Evolutionary conservation across 2,888 invertebrate genomes (phyloP), one percentile per base, ranked within the genome.

Genomic region (Criorhina ranunculi): DNA sequence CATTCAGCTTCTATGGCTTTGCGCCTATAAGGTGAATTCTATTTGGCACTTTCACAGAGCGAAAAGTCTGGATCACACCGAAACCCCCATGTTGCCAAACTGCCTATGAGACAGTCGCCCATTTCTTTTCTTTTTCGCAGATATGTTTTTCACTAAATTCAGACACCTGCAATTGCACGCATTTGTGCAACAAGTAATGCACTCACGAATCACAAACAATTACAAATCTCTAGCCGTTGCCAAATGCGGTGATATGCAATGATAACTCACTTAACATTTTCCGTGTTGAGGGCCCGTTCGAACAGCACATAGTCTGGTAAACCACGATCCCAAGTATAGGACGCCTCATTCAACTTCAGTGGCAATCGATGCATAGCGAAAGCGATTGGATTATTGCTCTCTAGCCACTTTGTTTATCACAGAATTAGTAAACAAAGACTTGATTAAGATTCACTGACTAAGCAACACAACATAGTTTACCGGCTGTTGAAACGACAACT

Each of bases 281-380:
- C 44, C 2, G 15, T 15, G 55, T 75, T 75, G 55, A 75, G 55
- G n/a, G 75, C 75, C 35, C 8, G 44, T 46, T 64, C 55, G 11
- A 75, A 55, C 24, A 75, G 35, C 53, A 57, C 29, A 55, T 64
- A 64, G 31, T 75, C 75, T 12, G 75, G 64, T 15, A 75, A 35
- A 29, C 33, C 7, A 29, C 75, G 64, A 55, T 75, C 53, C 75
- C 75, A 75, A 15, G 75, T 64, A 15, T 44, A 75, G 15, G 75
- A 64, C 9, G 75, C 11, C 31, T 64, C 55, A 12, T 55, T 57
- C 5, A 75, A 53, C 15, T 44, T 75, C 11, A 75, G 8, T 57
- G 75, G 75, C 12, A 64, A n/a, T 17, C 75, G 75, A 46, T 66
- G 64, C 75, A 75, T 75, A 2, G n/a, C 33, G 24, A 75, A 64